Percentiles rank a stretch among this genome's conserved stretches.
Conservation (phyloP, 2,888 invertebrate species). For the Ditula angustiorana region DNA sequence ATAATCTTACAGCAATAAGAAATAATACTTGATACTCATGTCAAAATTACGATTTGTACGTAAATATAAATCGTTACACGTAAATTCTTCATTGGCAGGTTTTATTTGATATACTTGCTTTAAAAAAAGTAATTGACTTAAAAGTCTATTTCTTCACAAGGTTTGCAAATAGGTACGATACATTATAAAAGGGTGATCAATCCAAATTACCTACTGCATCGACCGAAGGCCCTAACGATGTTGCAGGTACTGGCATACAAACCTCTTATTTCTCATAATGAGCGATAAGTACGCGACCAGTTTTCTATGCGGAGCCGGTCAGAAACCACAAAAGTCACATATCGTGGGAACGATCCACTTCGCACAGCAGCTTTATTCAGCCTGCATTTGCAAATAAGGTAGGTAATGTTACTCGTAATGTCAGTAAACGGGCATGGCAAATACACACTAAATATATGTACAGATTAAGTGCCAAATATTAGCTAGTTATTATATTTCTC, state of each 20-base stretch:
- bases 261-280: slow-evolving; percentile 29
- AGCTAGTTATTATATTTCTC: too few species aligned
- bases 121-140: too few species aligned
- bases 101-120: too few species aligned
- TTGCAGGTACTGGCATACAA: background rate
- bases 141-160: too few species aligned
- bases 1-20: too few species aligned
- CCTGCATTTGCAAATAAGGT: slow-evolving; percentile 12
- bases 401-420: background rate
- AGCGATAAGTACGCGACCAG: slow-evolving; percentile 24
- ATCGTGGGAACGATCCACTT: slow-evolving; percentile 36
- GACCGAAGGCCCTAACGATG: background rate
- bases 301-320: slow-evolving; percentile 37
- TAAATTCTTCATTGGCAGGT: too few species aligned
- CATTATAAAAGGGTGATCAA: background rate
- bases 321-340: slow-evolving; percentile 36
- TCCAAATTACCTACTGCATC: background rate
- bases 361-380: slow-evolving; percentile 17
- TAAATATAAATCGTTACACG: too few species aligned
- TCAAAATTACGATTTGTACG: too few species aligned
- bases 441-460: background rate
- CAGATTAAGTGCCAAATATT: too few species aligned
- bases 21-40: too few species aligned
- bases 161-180: too few species aligned
- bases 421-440: background rate